phyloP scores from a whole-genome alignment of 2,888 invertebrate species.

The Ectobius pallidus region DNA sequence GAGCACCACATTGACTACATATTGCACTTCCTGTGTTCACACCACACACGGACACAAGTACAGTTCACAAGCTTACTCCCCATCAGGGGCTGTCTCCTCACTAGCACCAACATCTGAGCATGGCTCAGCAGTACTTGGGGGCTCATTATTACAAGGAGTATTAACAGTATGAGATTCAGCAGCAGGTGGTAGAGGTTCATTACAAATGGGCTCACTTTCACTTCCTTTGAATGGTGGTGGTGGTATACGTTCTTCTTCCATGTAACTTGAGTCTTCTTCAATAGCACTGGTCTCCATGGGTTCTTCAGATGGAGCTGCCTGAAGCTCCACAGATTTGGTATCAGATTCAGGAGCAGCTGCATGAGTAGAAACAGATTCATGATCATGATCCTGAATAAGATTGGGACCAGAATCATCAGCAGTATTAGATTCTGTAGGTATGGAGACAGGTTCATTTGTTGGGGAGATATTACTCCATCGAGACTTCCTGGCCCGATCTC shows the following conservation, averaged over 20 bases:
- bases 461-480: conserved; percentile 49
- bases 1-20: conserved; percentile 27
- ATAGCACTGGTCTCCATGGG: conserved; percentile 41
- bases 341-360: conserved; percentile 20
- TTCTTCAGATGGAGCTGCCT: conserved; percentile 26
- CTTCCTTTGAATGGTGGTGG: not conserved
- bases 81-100: conserved; percentile 10
- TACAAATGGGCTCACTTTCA: conserved; percentile 6
- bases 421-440: not conserved
- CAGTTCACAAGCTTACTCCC: conserved; percentile 24
- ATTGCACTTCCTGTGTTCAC: conserved; percentile 43
- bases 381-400: not conserved
- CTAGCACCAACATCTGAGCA: conserved; percentile 4
- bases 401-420: not conserved
- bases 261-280: not conserved
- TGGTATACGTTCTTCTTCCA: not conserved
- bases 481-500: conserved; percentile 46
- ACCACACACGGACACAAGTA: conserved; percentile 40
- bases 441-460: not conserved
- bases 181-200: not conserved
- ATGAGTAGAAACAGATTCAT: not conserved
- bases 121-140: conserved; percentile 25
- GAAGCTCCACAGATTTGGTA: not conserved
- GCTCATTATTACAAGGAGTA: conserved; percentile 37
- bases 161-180: conserved; percentile 25